Percentiles rank a stretch among this genome's conserved stretches.
Conservation (phyloP, 2,888 invertebrate species). For the Euphydryas editha region DNA sequence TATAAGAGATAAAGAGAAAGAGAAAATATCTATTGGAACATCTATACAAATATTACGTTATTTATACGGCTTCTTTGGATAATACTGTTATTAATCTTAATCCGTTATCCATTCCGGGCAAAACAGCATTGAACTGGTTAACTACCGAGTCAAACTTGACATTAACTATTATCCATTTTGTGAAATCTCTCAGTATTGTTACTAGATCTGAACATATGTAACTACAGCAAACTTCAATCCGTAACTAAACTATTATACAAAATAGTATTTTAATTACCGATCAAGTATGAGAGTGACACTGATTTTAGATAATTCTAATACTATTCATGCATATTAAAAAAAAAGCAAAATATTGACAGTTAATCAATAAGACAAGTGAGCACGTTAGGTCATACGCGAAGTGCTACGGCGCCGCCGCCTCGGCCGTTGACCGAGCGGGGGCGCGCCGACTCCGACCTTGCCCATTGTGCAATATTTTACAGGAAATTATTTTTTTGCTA, state of each 20-base stretch:
- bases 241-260: neutral
- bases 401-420: constrained; percentile 63
- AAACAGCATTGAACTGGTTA: neutral
- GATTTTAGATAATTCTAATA: neutral
- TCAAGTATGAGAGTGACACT: neutral
- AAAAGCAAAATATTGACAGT: constrained; percentile 58
- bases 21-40: neutral
- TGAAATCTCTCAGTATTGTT: neutral
- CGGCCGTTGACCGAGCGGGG: constrained; percentile 78
- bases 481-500: constrained; percentile 19
- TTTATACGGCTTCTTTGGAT: constrained; percentile 17
- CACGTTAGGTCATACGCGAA: constrained; percentile 63
- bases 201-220: neutral
- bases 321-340: neutral
- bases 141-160: neutral
- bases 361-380: constrained; percentile 72
- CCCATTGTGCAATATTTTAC: constrained; percentile 53
- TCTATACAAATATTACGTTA: neutral
- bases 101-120: constrained; percentile 6
- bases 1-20: no score
- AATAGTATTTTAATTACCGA: neutral
- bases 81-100: constrained; percentile 14
- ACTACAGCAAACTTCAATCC: neutral
- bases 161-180: neutral
- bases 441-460: constrained; percentile 72